A percentile compares a stretch with the other conserved stretches of the same genome.
These are phyloP conservation scores for Electrophaes corylata DNA, from an alignment of 2,888 invertebrate species.

Conservation along the genomic window DNA sequence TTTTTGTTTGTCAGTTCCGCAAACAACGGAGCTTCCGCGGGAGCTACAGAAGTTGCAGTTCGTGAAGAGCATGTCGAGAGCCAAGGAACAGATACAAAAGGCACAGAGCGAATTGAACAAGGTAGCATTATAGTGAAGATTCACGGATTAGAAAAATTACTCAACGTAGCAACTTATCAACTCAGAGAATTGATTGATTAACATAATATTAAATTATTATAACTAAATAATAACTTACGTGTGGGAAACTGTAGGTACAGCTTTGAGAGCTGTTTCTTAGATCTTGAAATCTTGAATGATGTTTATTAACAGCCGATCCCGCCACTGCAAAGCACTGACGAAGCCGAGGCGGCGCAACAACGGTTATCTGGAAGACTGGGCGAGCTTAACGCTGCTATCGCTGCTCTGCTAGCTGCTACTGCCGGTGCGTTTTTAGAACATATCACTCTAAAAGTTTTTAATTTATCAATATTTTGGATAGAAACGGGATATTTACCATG, in stretches of 20 bases:
- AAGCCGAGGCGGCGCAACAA: slow-evolving; percentile 15
- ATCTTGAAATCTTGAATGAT: not conserved
- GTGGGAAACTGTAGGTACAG: too few species aligned
- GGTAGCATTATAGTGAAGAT: slow-evolving; percentile 29
- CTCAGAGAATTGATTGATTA: too few species aligned
- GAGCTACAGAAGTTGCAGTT: slow-evolving; percentile 34
- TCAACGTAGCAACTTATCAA: too few species aligned
- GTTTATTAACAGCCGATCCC: slow-evolving; percentile 29
- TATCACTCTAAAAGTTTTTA: too few species aligned
- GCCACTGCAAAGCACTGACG: slow-evolving; percentile 30
- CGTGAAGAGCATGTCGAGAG: slow-evolving; percentile 34
- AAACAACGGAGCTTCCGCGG: not conserved
- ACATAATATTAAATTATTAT: too few species aligned
- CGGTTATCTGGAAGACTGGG: slow-evolving; percentile 23
- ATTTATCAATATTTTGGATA: not conserved
- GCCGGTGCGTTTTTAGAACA: slow-evolving; percentile 3
- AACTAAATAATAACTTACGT: too few species aligned
- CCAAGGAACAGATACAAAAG: slow-evolving; percentile 29
- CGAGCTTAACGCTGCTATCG: slow-evolving; percentile 33
- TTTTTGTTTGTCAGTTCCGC: not conserved
- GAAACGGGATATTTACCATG: too few species aligned
- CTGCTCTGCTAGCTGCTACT: slow-evolving; percentile 44
- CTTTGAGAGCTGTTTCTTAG: too few species aligned
- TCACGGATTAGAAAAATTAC: too few species aligned
- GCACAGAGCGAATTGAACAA: slow-evolving; percentile 36